These are phyloP conservation scores for Columba livia DNA, from an alignment of 2,113 vertebrate genomes.

Conservation along the genomic window DNA sequence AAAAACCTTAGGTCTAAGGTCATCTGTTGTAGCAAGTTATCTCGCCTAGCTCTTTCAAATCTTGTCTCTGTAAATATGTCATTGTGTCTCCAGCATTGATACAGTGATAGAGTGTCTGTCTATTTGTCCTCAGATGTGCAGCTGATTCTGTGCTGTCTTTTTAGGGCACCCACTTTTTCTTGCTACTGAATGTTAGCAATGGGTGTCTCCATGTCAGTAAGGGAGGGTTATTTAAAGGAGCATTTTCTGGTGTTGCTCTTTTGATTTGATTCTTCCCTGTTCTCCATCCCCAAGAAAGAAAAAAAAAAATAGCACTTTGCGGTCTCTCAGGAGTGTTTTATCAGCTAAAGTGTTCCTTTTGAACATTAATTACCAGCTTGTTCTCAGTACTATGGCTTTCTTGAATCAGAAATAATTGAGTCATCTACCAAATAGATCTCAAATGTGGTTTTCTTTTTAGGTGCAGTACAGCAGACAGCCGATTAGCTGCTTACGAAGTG, in stretches of 20 bases:
- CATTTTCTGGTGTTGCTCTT: not conserved
- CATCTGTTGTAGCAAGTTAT: not conserved
- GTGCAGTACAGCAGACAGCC: conserved; percentile 94
- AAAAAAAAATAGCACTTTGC: not conserved
- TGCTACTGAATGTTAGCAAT: not conserved
- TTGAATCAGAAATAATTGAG: conserved; percentile 29
- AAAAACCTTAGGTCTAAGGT: not conserved
- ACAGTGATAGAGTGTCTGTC: not conserved
- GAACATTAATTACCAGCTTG: not conserved
- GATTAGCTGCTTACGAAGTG: conserved; percentile 96
- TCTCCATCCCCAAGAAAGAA: not conserved
- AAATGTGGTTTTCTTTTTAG: conserved; percentile 70
- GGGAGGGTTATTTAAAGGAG: not conserved
- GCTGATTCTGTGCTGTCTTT: not conserved
- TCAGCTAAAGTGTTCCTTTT: not conserved
- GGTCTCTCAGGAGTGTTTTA: not conserved
- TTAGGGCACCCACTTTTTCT: not conserved
- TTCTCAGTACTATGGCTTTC: not conserved
- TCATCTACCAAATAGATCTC: not conserved
- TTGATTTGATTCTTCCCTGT: not conserved
- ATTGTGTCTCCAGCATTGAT: not conserved
- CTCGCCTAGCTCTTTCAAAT: not conserved
- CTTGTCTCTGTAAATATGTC: not conserved
- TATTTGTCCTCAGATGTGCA: not conserved
- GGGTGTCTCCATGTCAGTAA: not conserved